A percentile compares a stretch with the other conserved stretches of the same genome.
Evolutionary conservation across 2,797 vertebrate species (phyloP).

Genomic region (Trematomus bernacchii): DNA sequence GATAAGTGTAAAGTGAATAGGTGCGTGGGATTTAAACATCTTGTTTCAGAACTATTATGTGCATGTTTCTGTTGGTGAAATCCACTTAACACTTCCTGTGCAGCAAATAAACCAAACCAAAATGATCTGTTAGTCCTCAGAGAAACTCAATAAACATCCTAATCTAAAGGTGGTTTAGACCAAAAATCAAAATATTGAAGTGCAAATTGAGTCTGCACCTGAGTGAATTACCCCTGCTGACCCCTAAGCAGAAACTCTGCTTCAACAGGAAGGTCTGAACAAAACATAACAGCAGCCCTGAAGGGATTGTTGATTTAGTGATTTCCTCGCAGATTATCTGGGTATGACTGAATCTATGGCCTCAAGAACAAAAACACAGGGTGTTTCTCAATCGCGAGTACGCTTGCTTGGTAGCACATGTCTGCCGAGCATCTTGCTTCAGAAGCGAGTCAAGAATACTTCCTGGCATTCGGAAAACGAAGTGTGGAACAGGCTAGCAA

Average conservation of each 20-base stretch:
- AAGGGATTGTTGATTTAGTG: background rate
- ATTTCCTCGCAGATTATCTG: background rate
- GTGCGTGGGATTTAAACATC: background rate
- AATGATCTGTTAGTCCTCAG: background rate
- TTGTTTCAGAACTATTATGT: background rate
- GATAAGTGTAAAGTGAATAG: background rate
- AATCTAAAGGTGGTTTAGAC: background rate
- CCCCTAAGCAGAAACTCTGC: background rate
- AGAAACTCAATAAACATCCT: background rate
- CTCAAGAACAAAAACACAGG: background rate
- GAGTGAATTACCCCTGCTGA: background rate
- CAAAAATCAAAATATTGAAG: background rate
- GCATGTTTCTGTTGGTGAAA: background rate
- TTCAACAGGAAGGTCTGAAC: background rate
- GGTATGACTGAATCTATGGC: background rate
- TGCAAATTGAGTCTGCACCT: background rate
- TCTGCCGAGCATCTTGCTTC: too few species aligned
- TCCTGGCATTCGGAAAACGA: too few species aligned
- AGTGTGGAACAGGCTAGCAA: too few species aligned
- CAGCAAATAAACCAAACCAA: background rate
- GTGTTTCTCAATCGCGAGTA: too few species aligned
- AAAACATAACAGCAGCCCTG: background rate
- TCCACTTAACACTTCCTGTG: background rate
- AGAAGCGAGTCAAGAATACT: too few species aligned
- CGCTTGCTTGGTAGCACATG: too few species aligned